Evolutionary conservation across 2,888 invertebrate genomes (phyloP).

Genomic region (Ypsolopha sequella): DNA sequence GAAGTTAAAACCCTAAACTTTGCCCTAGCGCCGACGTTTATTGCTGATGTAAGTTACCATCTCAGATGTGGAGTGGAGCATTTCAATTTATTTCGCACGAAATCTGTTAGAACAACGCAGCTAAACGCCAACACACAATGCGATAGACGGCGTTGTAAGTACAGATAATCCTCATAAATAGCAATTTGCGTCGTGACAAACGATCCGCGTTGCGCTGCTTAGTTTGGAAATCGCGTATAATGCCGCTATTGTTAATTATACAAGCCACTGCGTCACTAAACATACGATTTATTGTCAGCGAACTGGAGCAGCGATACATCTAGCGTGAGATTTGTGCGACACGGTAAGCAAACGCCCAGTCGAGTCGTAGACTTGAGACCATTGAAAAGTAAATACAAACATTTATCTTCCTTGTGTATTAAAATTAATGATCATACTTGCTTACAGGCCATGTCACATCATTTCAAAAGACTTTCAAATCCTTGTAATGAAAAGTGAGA

Average conservation of each 20-base stretch:
- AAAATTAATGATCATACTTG: slow-evolving; percentile 16
- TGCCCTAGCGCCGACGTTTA: background rate
- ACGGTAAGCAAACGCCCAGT: slow-evolving; percentile 9
- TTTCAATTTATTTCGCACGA: background rate
- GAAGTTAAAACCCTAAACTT: background rate
- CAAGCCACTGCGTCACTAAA: slow-evolving; percentile 62
- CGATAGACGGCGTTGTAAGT: slow-evolving; percentile 30
- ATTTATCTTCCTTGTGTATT: slow-evolving; percentile 23
- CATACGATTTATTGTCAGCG: slow-evolving; percentile 64
- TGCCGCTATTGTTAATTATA: slow-evolving; percentile 66
- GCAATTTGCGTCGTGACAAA: slow-evolving; percentile 65
- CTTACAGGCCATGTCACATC: slow-evolving; percentile 3
- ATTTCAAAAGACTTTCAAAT: slow-evolving; percentile 30
- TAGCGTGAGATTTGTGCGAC: slow-evolving; percentile 48
- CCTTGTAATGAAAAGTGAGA: background rate
- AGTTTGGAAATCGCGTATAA: slow-evolving; percentile 67
- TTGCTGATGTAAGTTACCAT: background rate
- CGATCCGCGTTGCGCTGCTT: slow-evolving; percentile 46
- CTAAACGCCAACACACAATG: slow-evolving; percentile 19
- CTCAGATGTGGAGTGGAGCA: background rate
- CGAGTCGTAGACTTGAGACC: slow-evolving; percentile 22
- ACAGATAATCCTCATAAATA: slow-evolving; percentile 64
- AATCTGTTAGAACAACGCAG: slow-evolving; percentile 9
- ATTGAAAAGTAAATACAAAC: slow-evolving; percentile 46
- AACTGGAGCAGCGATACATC: slow-evolving; percentile 55